A percentile compares a stretch with the other conserved stretches of the same genome.
These are phyloP conservation scores for Thinocorus orbignyianus DNA, from an alignment of 2,113 vertebrate species.

Conservation along the genomic window DNA sequence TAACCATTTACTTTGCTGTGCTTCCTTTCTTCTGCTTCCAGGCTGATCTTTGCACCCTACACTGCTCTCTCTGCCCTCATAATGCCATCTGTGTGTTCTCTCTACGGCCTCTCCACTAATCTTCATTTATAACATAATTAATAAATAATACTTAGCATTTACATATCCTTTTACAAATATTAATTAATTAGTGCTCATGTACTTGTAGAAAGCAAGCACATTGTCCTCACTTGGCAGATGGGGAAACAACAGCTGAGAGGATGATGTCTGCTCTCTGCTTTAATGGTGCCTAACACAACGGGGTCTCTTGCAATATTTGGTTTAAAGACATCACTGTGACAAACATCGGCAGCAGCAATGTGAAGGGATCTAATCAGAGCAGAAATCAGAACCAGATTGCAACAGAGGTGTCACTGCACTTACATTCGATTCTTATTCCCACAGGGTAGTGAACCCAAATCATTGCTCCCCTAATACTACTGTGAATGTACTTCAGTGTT, in stretches of 20 bases:
- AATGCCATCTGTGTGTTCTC: neutral
- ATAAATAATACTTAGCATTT: conserved; percentile 48
- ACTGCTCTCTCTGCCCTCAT: neutral
- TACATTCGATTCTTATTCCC: neutral
- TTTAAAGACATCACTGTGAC: neutral
- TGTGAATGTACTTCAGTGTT: neutral
- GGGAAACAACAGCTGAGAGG: conserved; percentile 35
- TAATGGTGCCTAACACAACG: neutral
- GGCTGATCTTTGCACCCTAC: neutral
- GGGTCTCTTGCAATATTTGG: neutral
- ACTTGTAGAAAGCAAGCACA: conserved; percentile 2
- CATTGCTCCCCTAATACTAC: neutral
- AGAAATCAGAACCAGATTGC: neutral
- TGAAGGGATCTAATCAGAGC: neutral
- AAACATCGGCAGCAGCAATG: neutral
- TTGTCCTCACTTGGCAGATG: conserved; percentile 37
- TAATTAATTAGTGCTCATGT: conserved; percentile 39
- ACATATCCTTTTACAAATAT: conserved; percentile 47
- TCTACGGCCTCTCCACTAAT: neutral
- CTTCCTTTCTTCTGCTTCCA: neutral
- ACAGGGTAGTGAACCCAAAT: neutral
- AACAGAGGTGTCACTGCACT: neutral
- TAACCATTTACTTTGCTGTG: neutral
- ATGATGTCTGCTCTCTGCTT: neutral
- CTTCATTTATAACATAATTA: conserved; percentile 16